Evolutionary conservation across 2,888 invertebrate genomes (phyloP).

Genomic region (Emesis furor): DNA sequence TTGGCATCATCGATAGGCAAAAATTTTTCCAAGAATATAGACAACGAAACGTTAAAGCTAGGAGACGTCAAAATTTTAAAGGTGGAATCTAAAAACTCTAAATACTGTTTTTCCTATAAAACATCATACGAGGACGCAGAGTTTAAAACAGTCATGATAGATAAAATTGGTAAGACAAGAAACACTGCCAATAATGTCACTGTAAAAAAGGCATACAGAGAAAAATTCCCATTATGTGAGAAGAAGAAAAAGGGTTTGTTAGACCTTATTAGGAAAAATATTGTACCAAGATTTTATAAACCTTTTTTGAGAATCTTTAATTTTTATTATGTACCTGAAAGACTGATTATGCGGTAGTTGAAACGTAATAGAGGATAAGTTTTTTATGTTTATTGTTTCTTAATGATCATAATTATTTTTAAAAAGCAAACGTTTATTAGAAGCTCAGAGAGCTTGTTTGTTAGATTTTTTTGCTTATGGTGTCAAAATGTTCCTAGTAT

Average conservation of each 20-base stretch:
- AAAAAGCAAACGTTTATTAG: no score
- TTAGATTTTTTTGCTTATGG: no score
- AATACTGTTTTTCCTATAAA: conserved; percentile 5
- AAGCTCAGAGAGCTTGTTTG: no score
- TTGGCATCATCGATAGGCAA: background rate
- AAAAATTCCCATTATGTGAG: background rate
- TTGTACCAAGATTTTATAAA: conserved; percentile 6
- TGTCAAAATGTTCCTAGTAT: no score
- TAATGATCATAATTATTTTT: background rate
- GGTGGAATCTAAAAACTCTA: no score
- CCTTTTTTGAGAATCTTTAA: background rate
- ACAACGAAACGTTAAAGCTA: background rate
- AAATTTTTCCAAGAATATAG: no score
- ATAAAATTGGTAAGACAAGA: background rate
- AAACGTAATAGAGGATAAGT: no score
- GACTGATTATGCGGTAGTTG: conserved; percentile 14
- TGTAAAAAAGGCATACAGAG: background rate
- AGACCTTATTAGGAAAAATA: background rate
- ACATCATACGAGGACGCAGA: background rate
- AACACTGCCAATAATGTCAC: background rate
- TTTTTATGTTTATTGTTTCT: background rate
- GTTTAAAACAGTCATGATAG: background rate
- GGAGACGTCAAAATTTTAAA: conserved; percentile 9
- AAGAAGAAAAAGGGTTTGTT: conserved; percentile 3
- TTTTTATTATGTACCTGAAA: background rate